A percentile compares a stretch with the other conserved stretches of the same genome.
Conservation (phyloP, 2,888 invertebrate species). For the Hoplodrina ambigua region DNA sequence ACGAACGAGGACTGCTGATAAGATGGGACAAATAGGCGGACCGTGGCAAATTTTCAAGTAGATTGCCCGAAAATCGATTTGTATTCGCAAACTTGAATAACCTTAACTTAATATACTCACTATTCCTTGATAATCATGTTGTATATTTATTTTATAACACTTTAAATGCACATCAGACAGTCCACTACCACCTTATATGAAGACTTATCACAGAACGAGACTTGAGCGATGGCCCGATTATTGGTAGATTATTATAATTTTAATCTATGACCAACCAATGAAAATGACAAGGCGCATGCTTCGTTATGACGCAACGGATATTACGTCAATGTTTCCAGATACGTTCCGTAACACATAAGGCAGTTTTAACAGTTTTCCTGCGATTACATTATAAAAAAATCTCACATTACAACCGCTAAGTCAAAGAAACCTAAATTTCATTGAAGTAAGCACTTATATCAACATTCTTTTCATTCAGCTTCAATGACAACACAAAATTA, state of each 20-base stretch:
- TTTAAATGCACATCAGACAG: conserved; percentile 89
- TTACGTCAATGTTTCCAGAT: conserved; percentile 87
- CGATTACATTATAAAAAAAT: neutral
- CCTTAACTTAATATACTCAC: conserved; percentile 89
- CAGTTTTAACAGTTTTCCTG: neutral
- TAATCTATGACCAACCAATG: conserved; percentile 88
- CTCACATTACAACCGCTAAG: no score
- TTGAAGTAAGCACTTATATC: neutral
- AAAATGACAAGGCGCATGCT: conserved; percentile 91
- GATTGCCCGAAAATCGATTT: conserved; percentile 85
- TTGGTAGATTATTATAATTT: conserved; percentile 85
- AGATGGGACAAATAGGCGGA: conserved; percentile 66
- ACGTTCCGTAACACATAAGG: conserved; percentile 57
- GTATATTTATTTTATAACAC: conserved; percentile 84
- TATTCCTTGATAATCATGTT: conserved; percentile 94
- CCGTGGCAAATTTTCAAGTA: conserved; percentile 71
- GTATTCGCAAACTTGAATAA: conserved; percentile 82
- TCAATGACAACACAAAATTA: neutral
- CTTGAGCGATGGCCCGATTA: conserved; percentile 87
- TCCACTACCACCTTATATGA: conserved; percentile 86
- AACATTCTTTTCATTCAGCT: neutral
- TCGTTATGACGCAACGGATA: conserved; percentile 91
- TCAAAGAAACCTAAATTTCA: neutral
- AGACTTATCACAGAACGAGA: conserved; percentile 88
- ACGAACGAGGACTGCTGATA: conserved; percentile 70